Evolutionary conservation across 2,797 vertebrate genomes (phyloP).

Genomic region (Apogon hyalosoma): DNA sequence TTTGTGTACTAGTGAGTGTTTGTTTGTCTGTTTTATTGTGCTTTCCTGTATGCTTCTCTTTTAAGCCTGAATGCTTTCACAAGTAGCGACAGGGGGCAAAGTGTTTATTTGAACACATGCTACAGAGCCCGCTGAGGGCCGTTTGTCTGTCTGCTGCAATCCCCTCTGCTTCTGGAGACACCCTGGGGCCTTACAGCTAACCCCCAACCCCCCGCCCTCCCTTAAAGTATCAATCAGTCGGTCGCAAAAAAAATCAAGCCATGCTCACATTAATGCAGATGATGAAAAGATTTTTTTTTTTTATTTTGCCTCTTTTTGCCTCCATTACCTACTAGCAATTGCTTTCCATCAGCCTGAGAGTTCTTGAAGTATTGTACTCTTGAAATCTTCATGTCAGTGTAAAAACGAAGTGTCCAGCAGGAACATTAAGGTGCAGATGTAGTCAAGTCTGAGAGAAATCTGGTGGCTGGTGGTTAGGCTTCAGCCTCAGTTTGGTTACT

Average conservation of each 20-base stretch:
- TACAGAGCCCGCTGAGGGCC: conserved; percentile 64
- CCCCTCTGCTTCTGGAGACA: conserved; percentile 54
- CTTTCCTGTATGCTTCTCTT: conserved; percentile 34
- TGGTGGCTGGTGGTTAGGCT: too few species aligned
- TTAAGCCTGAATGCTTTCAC: conserved; percentile 49
- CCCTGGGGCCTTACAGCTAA: conserved; percentile 44
- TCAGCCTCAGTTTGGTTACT: too few species aligned
- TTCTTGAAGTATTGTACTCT: neutral
- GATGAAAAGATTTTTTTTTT: conserved; percentile 6
- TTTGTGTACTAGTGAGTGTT: conserved; percentile 21
- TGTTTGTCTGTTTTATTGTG: conserved; percentile 31
- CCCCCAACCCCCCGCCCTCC: conserved; percentile 1
- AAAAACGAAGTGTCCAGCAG: too few species aligned
- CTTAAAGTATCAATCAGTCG: conserved; percentile 40
- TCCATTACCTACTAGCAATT: neutral
- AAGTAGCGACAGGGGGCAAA: conserved; percentile 67
- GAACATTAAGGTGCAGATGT: too few species aligned
- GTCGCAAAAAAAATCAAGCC: conserved; percentile 34
- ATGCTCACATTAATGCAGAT: conserved; percentile 18
- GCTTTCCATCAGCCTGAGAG: neutral
- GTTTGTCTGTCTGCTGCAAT: conserved; percentile 58
- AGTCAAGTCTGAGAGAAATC: too few species aligned
- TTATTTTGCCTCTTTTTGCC: neutral
- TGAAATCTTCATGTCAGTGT: too few species aligned
- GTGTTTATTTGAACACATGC: conserved; percentile 75